Conservation (phyloP, 2,113 vertebrate species). For the Scomber colias region DNA sequence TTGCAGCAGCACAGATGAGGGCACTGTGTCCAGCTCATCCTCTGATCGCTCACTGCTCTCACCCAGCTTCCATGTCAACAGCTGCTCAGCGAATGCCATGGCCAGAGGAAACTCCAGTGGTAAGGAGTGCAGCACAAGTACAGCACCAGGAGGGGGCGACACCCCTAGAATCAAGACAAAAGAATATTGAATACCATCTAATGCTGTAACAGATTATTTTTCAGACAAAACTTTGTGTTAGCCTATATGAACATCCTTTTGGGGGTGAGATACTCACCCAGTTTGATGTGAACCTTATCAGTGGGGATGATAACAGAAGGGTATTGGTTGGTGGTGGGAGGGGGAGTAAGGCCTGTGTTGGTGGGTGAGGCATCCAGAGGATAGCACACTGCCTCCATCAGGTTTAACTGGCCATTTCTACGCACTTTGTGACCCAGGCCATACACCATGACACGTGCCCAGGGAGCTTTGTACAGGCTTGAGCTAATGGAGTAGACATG, state of each 20-base stretch:
- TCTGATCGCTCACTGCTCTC: slow-evolving; percentile 89
- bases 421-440: slow-evolving; percentile 96
- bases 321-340: slow-evolving; percentile 97
- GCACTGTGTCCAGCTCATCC: slow-evolving; percentile 93
- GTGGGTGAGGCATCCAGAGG: slow-evolving; percentile 96
- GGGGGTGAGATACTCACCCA: slow-evolving; percentile 83
- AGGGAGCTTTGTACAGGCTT: slow-evolving; percentile 96
- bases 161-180: slow-evolving; percentile 86
- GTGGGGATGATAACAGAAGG: slow-evolving; percentile 95
- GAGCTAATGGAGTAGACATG: slow-evolving; percentile 84
- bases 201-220: neutral
- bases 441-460: slow-evolving; percentile 95
- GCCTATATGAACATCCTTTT: neutral
- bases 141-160: slow-evolving; percentile 94
- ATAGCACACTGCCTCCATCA: slow-evolving; percentile 95
- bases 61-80: slow-evolving; percentile 92
- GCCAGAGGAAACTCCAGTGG: slow-evolving; percentile 96
- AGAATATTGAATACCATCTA: neutral
- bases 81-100: slow-evolving; percentile 96
- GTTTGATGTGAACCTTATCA: slow-evolving; percentile 95
- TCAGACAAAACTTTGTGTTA: neutral
- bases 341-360: slow-evolving; percentile 96
- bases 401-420: slow-evolving; percentile 94
- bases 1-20: slow-evolving; percentile 92
- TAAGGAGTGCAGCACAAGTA: slow-evolving; percentile 94